These are phyloP conservation scores for Molanna angustata DNA, from an alignment of 2,888 invertebrate species.

Conservation along the genomic window DNA sequence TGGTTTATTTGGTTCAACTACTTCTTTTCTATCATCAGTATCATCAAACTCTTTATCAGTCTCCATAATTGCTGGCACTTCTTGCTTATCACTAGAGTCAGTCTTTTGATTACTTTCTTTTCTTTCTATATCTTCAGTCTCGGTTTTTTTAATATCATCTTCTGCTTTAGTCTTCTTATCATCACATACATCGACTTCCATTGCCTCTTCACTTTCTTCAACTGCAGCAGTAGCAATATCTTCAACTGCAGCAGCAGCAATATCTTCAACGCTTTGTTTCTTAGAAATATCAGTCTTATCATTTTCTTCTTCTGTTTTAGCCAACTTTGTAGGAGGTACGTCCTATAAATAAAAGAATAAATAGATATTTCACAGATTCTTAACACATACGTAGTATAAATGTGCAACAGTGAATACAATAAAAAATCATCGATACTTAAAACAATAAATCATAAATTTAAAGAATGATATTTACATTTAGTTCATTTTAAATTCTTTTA, in stretches of 20 bases:
- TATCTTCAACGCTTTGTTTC: neutral
- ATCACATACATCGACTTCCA: conserved; percentile 33
- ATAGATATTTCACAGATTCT: no score
- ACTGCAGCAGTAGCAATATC: conserved; percentile 1
- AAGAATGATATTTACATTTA: no score
- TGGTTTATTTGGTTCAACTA: neutral
- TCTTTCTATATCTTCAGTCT: conserved; percentile 31
- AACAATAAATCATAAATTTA: no score
- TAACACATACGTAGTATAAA: no score
- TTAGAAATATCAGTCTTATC: conserved; percentile 8
- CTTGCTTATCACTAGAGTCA: conserved; percentile 29
- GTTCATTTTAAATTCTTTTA: no score
- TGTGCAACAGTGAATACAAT: no score
- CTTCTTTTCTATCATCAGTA: neutral
- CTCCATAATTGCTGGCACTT: conserved; percentile 28
- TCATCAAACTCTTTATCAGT: conserved; percentile 36
- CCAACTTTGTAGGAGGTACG: conserved; percentile 53
- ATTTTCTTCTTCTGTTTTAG: conserved; percentile 42
- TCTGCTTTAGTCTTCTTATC: conserved; percentile 27
- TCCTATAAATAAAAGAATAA: conserved; percentile 30
- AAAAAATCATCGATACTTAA: no score
- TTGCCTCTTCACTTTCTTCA: conserved; percentile 11
- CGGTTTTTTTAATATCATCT: conserved; percentile 32
- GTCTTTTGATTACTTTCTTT: conserved; percentile 31
- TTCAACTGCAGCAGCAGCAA: conserved; percentile 5